These are phyloP conservation scores for Branchellion lobata DNA, from an alignment of 2,888 invertebrate species.

Conservation along the genomic window DNA sequence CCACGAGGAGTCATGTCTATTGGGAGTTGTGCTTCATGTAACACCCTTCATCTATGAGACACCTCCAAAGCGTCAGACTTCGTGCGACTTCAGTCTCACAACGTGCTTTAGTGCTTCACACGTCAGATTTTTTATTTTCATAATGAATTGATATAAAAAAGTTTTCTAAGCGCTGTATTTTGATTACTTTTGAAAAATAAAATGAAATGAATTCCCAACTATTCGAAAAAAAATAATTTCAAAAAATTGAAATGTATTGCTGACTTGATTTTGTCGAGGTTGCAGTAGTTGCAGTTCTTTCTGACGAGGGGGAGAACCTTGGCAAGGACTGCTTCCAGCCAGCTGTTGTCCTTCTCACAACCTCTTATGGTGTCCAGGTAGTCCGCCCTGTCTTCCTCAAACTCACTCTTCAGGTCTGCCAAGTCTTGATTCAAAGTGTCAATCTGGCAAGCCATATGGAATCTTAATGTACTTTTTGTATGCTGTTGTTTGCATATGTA, in stretches of 20 bases:
- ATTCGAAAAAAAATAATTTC: too few species aligned
- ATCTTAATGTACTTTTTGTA: too few species aligned
- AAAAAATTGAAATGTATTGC: too few species aligned
- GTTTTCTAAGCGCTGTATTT: neutral
- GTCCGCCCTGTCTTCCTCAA: conserved; percentile 78
- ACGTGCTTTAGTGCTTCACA: too few species aligned
- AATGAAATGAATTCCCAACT: neutral
- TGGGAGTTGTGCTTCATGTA: too few species aligned
- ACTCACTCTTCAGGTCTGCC: conserved; percentile 76
- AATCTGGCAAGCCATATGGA: too few species aligned
- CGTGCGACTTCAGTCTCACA: too few species aligned
- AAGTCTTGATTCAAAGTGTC: conserved; percentile 73
- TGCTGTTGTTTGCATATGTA: neutral
- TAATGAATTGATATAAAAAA: neutral
- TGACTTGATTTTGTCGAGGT: conserved; percentile 71
- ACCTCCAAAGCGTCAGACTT: too few species aligned
- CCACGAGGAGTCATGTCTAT: too few species aligned
- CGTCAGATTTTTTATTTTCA: too few species aligned
- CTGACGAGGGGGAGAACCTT: conserved; percentile 68
- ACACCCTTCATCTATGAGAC: too few species aligned
- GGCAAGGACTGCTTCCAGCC: conserved; percentile 51
- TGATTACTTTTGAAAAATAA: neutral
- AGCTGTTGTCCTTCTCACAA: conserved; percentile 66
- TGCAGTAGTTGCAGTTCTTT: conserved; percentile 75
- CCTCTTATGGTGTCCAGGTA: conserved; percentile 78